Evolutionary conservation across 2,113 vertebrate species (phyloP), one percentile per base, ranked within the genome.

Genomic region (Girardinichthys multiradiatus): DNA sequence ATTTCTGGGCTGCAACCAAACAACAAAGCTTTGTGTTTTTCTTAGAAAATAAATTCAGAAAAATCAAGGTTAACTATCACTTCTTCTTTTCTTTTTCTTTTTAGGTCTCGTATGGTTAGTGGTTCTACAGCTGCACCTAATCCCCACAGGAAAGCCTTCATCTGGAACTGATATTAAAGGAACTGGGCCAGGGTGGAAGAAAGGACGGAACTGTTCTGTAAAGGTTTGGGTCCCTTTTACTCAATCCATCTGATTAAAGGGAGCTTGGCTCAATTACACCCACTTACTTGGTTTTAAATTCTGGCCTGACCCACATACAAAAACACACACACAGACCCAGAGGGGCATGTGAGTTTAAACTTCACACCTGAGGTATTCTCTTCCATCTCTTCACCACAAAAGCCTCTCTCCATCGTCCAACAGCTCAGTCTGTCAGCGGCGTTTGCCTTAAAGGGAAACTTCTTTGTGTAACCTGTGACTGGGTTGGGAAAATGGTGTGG

Each of bases 191-290:
- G 30, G 71, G 54, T 62, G 54, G 74, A 73, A 82, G 79, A 81
- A 84, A 79, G 77, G 54, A 69, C 72, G 66, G 71, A 74, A 79
- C 84, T 90, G 78, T 90, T 89, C 64, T 73, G 63, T 69, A 83
- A 73, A 82, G 75, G 61, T 59, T 82, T 77, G 33, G 79, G 76
- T 85, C 64, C 54, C 73, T 86, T 91, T 73, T 72, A 85, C 85
- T 85, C 87, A 69, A 88, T 91, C 82, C 72, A 64, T 72, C 82
- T 91, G 92, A 94, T 94, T 92, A 94, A 92, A 93, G 91, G 71
- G 82, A 88, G 87, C 90, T 89, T 83, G 89, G 88, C 82, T 93
- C 90, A 82, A 91, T 94, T 93, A 92, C 89, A 87, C 79, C 82
- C 77, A 82, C 83, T 84, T 84, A 87, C 84, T 77, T 75, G 81